A percentile compares a stretch with the other conserved stretches of the same genome.
phyloP scores from a whole-genome alignment of 2,888 invertebrate species.

The Halocaridina rubra region DNA sequence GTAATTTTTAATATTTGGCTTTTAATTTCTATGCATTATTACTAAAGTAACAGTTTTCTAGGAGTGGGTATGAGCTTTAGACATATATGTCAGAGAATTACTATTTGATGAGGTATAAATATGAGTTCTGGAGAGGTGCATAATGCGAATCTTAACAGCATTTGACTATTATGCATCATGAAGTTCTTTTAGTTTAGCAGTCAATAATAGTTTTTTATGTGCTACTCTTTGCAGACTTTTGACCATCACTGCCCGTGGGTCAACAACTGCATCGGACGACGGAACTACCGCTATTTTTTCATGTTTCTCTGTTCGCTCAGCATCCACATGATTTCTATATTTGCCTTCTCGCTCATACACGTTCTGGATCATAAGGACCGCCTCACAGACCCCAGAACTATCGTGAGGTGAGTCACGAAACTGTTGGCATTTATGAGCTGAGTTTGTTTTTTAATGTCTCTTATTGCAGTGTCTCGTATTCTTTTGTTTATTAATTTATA shows the following conservation, averaged over 20 bases:
- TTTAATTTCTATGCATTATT: too few species aligned
- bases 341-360: slow-evolving; percentile 91
- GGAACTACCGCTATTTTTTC: slow-evolving; percentile 99
- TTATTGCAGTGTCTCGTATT: too few species aligned
- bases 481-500: too few species aligned
- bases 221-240: slow-evolving; percentile 84
- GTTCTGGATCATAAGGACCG: slow-evolving; percentile 87
- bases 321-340: slow-evolving; percentile 97
- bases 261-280: slow-evolving; percentile 95
- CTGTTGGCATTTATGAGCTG: neutral
- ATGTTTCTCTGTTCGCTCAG: slow-evolving; percentile 96
- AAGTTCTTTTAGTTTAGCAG: slow-evolving; percentile 61
- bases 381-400: slow-evolving; percentile 79
- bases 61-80: too few species aligned
- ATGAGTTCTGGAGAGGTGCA: too few species aligned
- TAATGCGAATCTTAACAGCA: too few species aligned
- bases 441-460: too few species aligned
- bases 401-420: slow-evolving; percentile 52
- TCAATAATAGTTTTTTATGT: too few species aligned
- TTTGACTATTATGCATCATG: neutral
- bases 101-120: too few species aligned
- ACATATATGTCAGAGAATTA: too few species aligned
- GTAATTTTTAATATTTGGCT: too few species aligned
- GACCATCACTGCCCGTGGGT: slow-evolving; percentile 99
- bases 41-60: too few species aligned